phyloP scores from a whole-genome alignment of 2,113 vertebrate genomes.

The Mohoua ochrocephala region DNA sequence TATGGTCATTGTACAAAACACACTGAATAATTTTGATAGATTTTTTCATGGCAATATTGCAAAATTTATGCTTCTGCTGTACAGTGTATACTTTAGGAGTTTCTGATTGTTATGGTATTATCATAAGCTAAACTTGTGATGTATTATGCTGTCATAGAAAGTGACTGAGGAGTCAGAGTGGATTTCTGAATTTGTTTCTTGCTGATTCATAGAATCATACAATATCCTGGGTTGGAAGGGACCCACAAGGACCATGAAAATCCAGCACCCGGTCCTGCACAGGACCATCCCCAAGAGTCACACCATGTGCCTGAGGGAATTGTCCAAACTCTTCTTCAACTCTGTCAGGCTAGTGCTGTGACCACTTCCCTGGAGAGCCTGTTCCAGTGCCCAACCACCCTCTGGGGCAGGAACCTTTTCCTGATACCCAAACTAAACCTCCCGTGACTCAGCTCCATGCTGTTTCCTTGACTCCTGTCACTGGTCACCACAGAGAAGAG shows the following conservation, averaged over 20 bases:
- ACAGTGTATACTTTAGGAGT: background rate
- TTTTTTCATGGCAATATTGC: background rate
- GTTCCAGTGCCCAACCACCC: background rate
- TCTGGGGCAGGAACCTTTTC: background rate
- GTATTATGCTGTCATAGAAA: background rate
- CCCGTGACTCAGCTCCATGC: background rate
- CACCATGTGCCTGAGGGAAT: background rate
- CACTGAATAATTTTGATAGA: background rate
- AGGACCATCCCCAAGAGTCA: background rate
- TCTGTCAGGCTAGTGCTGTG: background rate
- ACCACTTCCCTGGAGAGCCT: background rate
- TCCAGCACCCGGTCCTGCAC: background rate
- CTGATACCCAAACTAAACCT: background rate
- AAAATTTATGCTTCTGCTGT: background rate
- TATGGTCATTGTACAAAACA: background rate
- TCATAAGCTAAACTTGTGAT: background rate
- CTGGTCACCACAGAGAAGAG: background rate
- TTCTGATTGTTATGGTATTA: background rate
- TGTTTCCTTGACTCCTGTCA: background rate
- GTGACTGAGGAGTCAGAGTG: background rate
- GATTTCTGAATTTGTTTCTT: background rate
- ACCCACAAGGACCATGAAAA: background rate
- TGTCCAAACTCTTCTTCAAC: background rate
- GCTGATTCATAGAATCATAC: background rate
- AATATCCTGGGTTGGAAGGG: background rate